Evolutionary conservation across 2,113 vertebrate species (phyloP).

Genomic region (Cavia aperea): DNA sequence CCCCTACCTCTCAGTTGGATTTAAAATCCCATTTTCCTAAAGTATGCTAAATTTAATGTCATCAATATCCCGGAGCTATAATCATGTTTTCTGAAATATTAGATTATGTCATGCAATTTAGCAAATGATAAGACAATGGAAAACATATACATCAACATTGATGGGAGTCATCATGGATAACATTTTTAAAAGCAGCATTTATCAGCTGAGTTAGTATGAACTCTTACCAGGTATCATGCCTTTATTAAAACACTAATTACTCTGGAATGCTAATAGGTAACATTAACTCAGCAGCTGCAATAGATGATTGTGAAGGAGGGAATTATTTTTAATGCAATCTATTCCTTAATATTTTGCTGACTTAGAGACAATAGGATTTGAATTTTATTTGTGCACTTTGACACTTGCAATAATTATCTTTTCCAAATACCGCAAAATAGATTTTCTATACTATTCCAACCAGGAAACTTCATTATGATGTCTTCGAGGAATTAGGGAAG

Average conservation of each 20-base stretch:
- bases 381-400: conserved; percentile 27
- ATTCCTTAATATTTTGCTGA: conserved; percentile 31
- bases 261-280: conserved; percentile 20
- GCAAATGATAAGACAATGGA: background rate
- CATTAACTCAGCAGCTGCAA: conserved; percentile 42
- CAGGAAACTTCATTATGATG: conserved; percentile 16
- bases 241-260: conserved; percentile 59
- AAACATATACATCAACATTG: background rate
- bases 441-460: conserved; percentile 33
- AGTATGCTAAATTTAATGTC: background rate
- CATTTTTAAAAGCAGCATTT: background rate
- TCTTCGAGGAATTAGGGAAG: conserved; percentile 30
- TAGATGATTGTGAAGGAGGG: conserved; percentile 5
- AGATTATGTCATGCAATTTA: background rate
- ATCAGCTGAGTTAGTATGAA: conserved; percentile 11
- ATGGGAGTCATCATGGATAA: background rate
- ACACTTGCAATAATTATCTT: conserved; percentile 49
- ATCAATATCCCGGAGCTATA: background rate
- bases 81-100: background rate
- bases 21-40: background rate
- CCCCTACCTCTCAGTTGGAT: background rate
- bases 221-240: background rate
- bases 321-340: conserved; percentile 43
- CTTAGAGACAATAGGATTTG: conserved; percentile 42
- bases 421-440: conserved; percentile 52